phyloP scores from a whole-genome alignment of 1,140 invertebrate genomes.

The Drosophila kurseongensis region DNA sequence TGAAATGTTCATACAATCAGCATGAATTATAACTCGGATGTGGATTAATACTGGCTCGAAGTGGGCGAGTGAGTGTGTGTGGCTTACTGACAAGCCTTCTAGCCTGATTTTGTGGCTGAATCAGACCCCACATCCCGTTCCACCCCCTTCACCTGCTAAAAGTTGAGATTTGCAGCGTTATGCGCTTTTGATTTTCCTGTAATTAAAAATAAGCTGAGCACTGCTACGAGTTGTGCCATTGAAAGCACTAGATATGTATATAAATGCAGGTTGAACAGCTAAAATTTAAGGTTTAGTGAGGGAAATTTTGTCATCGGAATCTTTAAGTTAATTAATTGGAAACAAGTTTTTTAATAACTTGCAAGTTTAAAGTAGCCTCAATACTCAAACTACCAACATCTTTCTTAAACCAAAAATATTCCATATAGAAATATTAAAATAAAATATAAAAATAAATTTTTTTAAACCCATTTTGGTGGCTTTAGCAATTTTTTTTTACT shows the following conservation, averaged over 20 bases:
- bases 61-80: slow-evolving; percentile 29
- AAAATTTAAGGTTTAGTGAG: background rate
- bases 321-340: too few relatives aligned
- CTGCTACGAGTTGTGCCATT: slow-evolving; percentile 3
- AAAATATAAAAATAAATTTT: too few relatives aligned
- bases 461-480: too few relatives aligned
- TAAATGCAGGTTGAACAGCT: background rate
- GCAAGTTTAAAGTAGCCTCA: too few relatives aligned
- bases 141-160: slow-evolving; percentile 11
- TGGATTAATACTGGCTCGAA: slow-evolving; percentile 74
- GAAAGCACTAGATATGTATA: background rate
- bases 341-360: too few relatives aligned
- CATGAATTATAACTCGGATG: slow-evolving; percentile 83
- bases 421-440: too few relatives aligned
- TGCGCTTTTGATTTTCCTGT: slow-evolving; percentile 56
- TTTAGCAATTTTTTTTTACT: too few relatives aligned
- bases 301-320: too few relatives aligned
- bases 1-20: slow-evolving; percentile 83
- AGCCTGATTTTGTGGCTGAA: slow-evolving; percentile 20
- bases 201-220: slow-evolving; percentile 49
- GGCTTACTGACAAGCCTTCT: slow-evolving; percentile 51
- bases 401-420: too few relatives aligned
- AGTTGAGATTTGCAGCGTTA: slow-evolving; percentile 30
- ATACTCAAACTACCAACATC: too few relatives aligned
- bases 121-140: background rate